A percentile compares a stretch with the other conserved stretches of the same genome.
phyloP scores from a whole-genome alignment of 2,797 vertebrate species.

The Paedocypris micromegethes region DNA sequence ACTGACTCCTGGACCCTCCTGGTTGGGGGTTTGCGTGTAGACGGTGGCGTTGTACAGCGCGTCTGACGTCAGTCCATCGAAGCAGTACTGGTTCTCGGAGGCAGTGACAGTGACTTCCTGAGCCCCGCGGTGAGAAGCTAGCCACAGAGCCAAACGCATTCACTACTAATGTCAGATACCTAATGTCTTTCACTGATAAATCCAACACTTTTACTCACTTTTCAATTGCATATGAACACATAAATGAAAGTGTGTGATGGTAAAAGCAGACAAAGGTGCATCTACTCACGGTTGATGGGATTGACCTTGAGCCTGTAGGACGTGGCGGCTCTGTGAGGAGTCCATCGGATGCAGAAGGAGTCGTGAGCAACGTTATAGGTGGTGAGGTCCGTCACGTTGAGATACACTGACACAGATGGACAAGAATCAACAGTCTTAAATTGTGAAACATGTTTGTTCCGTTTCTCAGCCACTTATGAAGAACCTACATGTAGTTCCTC shows the following conservation, averaged over 20 bases:
- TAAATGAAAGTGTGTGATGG: no score
- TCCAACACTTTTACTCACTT: no score
- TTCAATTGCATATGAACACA: no score
- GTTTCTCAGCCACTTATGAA: constrained; percentile 5
- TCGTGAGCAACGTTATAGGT: constrained; percentile 87
- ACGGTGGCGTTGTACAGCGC: constrained; percentile 83
- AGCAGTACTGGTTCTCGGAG: constrained; percentile 84
- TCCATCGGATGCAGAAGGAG: constrained; percentile 86
- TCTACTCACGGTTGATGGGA: constrained; percentile 77
- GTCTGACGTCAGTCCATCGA: constrained; percentile 82
- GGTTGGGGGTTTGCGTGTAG: constrained; percentile 88
- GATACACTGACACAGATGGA: constrained; percentile 73
- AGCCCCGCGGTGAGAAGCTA: constrained; percentile 62
- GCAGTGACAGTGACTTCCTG: constrained; percentile 91
- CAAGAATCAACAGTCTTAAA: no score
- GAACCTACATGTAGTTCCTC: constrained; percentile 90
- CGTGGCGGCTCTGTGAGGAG: constrained; percentile 86
- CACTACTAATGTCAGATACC: constrained; percentile 10
- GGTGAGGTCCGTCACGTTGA: constrained; percentile 87
- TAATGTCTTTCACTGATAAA: no score
- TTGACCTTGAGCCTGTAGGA: constrained; percentile 93
- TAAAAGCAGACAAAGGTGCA: no score
- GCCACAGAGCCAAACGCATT: neutral
- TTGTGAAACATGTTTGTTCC: neutral
- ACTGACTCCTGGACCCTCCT: constrained; percentile 88